phyloP scores from a whole-genome alignment of 2,797 vertebrate species.

The Fundulus diaphanus region DNA sequence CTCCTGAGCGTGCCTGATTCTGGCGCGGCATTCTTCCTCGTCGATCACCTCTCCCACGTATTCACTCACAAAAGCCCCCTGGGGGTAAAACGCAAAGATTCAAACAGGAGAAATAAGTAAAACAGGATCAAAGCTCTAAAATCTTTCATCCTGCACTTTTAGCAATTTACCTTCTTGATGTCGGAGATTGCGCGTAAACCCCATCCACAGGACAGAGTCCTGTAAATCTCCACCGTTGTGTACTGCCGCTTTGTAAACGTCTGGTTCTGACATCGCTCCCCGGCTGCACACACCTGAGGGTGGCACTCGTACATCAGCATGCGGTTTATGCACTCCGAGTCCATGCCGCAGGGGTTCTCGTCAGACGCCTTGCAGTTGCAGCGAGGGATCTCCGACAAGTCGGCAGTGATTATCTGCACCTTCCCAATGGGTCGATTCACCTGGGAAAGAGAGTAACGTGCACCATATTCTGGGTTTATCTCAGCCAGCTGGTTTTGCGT shows the following conservation, averaged over 20 bases:
- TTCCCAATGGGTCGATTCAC: constrained; percentile 94
- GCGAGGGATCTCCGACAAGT: constrained; percentile 94
- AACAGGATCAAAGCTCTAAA: background rate
- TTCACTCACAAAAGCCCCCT: constrained; percentile 98
- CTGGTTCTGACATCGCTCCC: constrained; percentile 94
- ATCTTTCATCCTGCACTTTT: background rate
- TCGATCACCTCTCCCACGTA: constrained; percentile 98
- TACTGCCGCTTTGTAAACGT: constrained; percentile 95
- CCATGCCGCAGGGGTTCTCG: constrained; percentile 92
- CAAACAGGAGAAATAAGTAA: background rate
- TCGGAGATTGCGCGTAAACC: constrained; percentile 89
- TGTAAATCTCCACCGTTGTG: constrained; percentile 92
- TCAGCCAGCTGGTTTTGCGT: background rate
- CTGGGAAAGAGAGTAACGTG: constrained; percentile 63
- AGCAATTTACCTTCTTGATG: constrained; percentile 90
- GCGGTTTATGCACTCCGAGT: constrained; percentile 98
- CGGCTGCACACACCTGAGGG: constrained; percentile 92
- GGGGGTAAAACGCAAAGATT: background rate
- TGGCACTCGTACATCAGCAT: constrained; percentile 99
- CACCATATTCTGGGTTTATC: background rate
- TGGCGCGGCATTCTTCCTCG: constrained; percentile 95
- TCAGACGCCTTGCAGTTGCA: constrained; percentile 97
- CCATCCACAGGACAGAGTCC: constrained; percentile 93
- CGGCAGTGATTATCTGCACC: constrained; percentile 96
- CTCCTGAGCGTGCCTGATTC: constrained; percentile 95